These are phyloP conservation scores for Xestia sexstrigata DNA, from an alignment of 2,888 invertebrate species.

Conservation along the genomic window DNA sequence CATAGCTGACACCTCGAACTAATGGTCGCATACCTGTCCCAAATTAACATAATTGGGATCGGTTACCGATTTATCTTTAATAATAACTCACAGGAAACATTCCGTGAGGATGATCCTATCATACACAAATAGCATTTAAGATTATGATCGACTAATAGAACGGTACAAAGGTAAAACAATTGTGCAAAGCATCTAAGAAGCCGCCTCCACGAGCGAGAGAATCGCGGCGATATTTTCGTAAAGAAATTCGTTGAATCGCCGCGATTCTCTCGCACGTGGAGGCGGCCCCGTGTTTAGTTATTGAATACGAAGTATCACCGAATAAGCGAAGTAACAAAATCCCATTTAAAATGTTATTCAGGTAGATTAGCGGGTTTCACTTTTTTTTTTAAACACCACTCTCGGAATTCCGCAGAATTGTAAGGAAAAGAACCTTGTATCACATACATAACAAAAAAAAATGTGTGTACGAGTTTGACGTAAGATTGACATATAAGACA, in stretches of 20 bases:
- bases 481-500: no score
- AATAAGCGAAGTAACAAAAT: not conserved
- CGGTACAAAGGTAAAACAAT: not conserved
- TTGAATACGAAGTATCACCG: not conserved
- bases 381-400: no score
- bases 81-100: constrained; percentile 40
- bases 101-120: not conserved
- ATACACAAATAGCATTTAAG: not conserved
- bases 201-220: no score
- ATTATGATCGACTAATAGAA: not conserved
- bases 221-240: no score
- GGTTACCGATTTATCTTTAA: constrained; percentile 55
- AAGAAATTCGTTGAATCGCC: no score
- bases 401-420: no score
- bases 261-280: no score
- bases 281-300: no score
- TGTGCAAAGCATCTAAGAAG: no score
- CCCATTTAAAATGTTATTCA: not conserved
- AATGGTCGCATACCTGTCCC: constrained; percentile 70
- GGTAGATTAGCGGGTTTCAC: not conserved
- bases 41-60: constrained; percentile 77
- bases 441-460: no score
- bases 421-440: no score
- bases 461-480: no score
- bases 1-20: constrained; percentile 32